A percentile compares a stretch with the other conserved stretches of the same genome.
These are phyloP conservation scores for Agelas oroides DNA, from an alignment of 37 sponge, comb jelly and placozoan species.

Conservation along the genomic window DNA sequence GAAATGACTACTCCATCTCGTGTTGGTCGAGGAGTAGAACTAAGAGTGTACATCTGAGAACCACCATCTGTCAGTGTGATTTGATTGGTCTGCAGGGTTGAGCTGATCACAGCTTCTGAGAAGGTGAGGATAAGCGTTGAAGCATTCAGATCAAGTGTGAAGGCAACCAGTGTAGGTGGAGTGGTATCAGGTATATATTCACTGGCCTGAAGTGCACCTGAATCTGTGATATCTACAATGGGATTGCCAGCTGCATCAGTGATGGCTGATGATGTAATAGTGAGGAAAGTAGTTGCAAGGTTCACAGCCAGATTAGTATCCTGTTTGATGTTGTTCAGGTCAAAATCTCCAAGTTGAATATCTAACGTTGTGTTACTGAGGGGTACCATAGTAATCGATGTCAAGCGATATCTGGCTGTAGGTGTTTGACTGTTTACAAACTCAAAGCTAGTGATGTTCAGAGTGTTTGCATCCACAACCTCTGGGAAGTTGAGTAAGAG, in stretches of 20 bases:
- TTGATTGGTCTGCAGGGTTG: conserved; percentile 27
- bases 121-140: conserved; percentile 77
- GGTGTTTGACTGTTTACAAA: conserved; percentile 52
- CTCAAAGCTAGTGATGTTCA: conserved; percentile 64
- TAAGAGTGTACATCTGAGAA: conserved; percentile 52
- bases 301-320: conserved; percentile 52
- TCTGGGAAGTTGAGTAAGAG: conserved; percentile 75
- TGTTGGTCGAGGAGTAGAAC: conserved; percentile 24
- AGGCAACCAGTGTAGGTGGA: conserved; percentile 64
- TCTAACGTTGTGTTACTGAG: conserved; percentile 42
- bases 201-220: conserved; percentile 41
- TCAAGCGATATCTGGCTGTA: conserved; percentile 41
- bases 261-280: conserved; percentile 36
- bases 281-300: conserved; percentile 63
- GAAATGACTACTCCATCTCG: conserved; percentile 19
- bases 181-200: conserved; percentile 59
- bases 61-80: conserved; percentile 31
- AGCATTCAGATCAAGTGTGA: conserved; percentile 69
- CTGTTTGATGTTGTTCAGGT: conserved; percentile 78
- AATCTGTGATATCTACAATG: conserved; percentile 4
- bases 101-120: conserved; percentile 75
- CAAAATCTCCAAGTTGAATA: conserved; percentile 42
- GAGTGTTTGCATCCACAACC: conserved; percentile 48
- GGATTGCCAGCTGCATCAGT: conserved; percentile 74
- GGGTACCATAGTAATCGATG: background rate